Percentiles rank a stretch among this genome's conserved stretches.
These are phyloP conservation scores for Cataglyphis albicans DNA, from an alignment of 2,888 invertebrate genomes.

Conservation along the genomic window DNA sequence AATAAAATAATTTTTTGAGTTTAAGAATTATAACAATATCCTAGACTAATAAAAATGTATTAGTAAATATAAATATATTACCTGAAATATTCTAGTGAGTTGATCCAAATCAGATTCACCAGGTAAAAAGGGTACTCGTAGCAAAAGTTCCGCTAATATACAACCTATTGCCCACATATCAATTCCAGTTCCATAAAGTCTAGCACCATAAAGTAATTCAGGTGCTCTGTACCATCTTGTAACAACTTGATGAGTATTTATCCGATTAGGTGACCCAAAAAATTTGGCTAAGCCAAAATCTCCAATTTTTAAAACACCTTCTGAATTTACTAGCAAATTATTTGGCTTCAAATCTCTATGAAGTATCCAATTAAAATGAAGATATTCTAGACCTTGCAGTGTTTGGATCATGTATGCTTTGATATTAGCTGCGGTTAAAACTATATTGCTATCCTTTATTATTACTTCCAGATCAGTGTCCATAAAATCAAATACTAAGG, in stretches of 20 bases:
- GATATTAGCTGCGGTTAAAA: slow-evolving; percentile 96
- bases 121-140: slow-evolving; percentile 97
- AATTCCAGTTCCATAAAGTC: slow-evolving; percentile 97
- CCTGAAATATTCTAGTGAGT: slow-evolving; percentile 97
- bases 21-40: not conserved
- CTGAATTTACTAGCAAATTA: slow-evolving; percentile 96
- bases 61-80: slow-evolving; percentile 79
- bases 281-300: slow-evolving; percentile 99
- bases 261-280: slow-evolving; percentile 97
- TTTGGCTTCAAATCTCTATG: slow-evolving; percentile 99
- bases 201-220: slow-evolving; percentile 97
- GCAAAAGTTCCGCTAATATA: slow-evolving; percentile 96
- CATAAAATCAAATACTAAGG: slow-evolving; percentile 99
- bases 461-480: slow-evolving; percentile 99
- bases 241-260: slow-evolving; percentile 99
- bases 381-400: slow-evolving; percentile 96
- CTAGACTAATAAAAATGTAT: slow-evolving; percentile 85
- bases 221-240: slow-evolving; percentile 98
- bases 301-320: slow-evolving; percentile 97
- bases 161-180: slow-evolving; percentile 99
- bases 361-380: slow-evolving; percentile 98
- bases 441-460: slow-evolving; percentile 94
- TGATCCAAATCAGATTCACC: slow-evolving; percentile 99
- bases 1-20: slow-evolving; percentile 1
- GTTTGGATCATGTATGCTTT: slow-evolving; percentile 99